Conservation (phyloP, 1,140 invertebrate species). For the Thaumatotibia leucotreta region DNA sequence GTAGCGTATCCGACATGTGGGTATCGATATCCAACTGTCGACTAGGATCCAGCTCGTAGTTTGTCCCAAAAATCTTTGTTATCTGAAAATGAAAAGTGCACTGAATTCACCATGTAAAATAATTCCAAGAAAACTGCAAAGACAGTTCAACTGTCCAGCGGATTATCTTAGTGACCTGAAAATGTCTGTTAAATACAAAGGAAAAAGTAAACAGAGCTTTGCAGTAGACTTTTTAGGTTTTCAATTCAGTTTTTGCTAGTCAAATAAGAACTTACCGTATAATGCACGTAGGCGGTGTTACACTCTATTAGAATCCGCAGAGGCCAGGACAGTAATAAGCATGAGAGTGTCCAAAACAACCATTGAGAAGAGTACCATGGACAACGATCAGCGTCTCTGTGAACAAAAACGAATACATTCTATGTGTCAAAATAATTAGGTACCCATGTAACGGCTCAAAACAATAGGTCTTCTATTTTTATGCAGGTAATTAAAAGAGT, state of each 20-base stretch:
- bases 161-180: background rate
- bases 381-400: constrained; percentile 80
- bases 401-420: constrained; percentile 57
- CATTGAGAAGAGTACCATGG: constrained; percentile 79
- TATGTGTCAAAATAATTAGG: too few relatives aligned
- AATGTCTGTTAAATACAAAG: background rate
- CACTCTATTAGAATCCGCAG: constrained; percentile 88
- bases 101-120: background rate
- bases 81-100: constrained; percentile 68
- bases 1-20: constrained; percentile 73
- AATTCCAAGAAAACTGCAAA: background rate
- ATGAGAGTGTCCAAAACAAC: constrained; percentile 86
- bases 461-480: too few relatives aligned
- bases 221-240: background rate
- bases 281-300: constrained; percentile 90
- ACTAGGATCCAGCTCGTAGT: constrained; percentile 79
- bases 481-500: too few relatives aligned
- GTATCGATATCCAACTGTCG: constrained; percentile 63
- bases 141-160: background rate
- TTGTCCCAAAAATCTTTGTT: constrained; percentile 83
- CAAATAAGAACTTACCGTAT: constrained; percentile 76
- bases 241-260: background rate
- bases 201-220: too few relatives aligned
- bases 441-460: too few relatives aligned
- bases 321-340: constrained; percentile 90